A percentile compares a stretch with the other conserved stretches of the same genome.
Conservation (phyloP, 2,797 vertebrate species). For the Eupleurogrammus muticus region DNA sequence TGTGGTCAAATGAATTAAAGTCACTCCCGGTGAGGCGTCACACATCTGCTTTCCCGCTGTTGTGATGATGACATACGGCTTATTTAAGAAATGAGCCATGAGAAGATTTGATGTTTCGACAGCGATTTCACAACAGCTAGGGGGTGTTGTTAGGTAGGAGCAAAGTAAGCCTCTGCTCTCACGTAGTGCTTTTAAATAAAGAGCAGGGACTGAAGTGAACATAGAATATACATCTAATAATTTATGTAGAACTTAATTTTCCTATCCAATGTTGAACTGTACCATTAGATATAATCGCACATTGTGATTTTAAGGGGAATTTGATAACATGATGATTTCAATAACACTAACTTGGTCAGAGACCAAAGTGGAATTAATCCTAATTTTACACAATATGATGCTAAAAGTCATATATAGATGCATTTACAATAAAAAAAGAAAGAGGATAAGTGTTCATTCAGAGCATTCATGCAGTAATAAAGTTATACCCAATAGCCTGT, state of each 20-base stretch:
- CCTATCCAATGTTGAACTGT: not conserved
- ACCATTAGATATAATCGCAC: not conserved
- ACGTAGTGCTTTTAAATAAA: not conserved
- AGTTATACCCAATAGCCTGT: not conserved
- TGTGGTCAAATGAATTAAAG: not conserved
- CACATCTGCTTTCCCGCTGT: not conserved
- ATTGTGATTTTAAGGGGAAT: not conserved
- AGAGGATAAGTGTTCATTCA: too few relatives aligned
- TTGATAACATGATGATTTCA: too few relatives aligned
- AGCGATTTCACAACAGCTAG: conserved; percentile 29
- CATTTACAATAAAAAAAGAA: too few relatives aligned
- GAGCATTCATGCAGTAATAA: too few relatives aligned
- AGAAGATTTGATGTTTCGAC: conserved; percentile 15
- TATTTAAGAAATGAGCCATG: conserved; percentile 22
- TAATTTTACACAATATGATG: not conserved
- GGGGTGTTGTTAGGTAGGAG: not conserved
- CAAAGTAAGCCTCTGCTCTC: not conserved
- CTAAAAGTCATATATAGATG: not conserved
- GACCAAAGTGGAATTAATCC: not conserved
- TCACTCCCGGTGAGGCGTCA: not conserved
- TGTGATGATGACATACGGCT: not conserved
- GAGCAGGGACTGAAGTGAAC: not conserved
- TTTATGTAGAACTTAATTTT: not conserved
- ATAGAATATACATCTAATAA: too few relatives aligned
- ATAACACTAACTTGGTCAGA: not conserved